Conservation (phyloP, 2,113 vertebrate genomes). For the Menura novaehollandiae region DNA sequence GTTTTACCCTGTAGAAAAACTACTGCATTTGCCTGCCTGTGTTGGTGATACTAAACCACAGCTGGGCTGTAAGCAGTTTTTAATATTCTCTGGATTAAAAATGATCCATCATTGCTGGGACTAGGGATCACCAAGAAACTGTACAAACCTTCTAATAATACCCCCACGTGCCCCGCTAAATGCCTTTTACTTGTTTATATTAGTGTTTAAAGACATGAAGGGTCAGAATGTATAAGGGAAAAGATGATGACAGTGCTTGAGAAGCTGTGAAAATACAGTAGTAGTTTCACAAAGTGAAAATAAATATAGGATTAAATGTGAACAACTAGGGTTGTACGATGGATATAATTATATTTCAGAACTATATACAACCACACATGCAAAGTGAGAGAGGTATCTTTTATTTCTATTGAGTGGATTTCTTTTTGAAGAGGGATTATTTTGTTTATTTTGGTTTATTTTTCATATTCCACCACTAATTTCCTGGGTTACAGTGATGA, state of each 20-base stretch:
- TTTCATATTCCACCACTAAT: background rate
- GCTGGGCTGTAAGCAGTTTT: background rate
- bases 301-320: background rate
- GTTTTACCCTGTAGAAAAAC: background rate
- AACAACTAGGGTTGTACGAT: background rate
- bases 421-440: background rate
- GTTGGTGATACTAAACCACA: background rate
- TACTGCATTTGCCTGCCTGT: background rate
- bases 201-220: background rate
- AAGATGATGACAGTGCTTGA: background rate
- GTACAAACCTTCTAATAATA: background rate
- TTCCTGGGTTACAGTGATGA: background rate
- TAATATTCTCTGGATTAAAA: background rate
- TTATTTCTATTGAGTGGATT: background rate
- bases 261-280: too few species aligned
- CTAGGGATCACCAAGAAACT: background rate
- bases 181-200: background rate
- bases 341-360: background rate
- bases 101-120: background rate
- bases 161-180: rapidly evolving
- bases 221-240: background rate
- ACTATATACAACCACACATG: background rate
- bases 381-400: background rate
- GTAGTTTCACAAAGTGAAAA: background rate
- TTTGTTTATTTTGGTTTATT: background rate